phyloP scores from a whole-genome alignment of 2,888 invertebrate genomes.

The Chorisops tibialis region DNA sequence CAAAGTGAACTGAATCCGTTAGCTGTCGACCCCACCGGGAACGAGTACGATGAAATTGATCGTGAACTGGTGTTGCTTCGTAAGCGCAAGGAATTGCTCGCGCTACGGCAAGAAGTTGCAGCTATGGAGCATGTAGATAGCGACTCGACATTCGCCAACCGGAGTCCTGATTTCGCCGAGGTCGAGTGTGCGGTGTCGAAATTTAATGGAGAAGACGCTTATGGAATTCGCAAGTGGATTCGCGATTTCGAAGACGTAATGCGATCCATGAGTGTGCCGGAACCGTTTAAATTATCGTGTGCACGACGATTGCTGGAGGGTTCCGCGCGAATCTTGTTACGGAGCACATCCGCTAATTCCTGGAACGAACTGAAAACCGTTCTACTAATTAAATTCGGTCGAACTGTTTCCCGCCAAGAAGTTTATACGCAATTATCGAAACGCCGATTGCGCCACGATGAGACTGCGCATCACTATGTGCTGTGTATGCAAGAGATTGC shows the following conservation, averaged over 20 bases:
- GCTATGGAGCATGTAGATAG: too few relatives aligned
- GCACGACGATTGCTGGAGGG: background rate
- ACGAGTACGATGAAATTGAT: background rate
- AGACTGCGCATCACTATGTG: background rate
- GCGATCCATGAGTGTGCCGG: background rate
- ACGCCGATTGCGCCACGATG: background rate
- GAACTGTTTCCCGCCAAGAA: background rate
- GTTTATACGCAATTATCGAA: background rate
- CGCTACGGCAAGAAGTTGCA: background rate
- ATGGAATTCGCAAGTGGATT: background rate
- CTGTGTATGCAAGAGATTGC: conserved; percentile 1
- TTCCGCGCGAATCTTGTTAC: background rate
- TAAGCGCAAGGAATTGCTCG: background rate
- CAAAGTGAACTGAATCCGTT: too few relatives aligned
- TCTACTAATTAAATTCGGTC: background rate
- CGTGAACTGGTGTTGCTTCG: background rate
- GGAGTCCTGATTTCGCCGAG: background rate
- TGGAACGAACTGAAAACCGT: background rate
- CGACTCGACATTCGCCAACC: background rate
- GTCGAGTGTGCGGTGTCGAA: background rate
- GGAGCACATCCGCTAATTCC: background rate
- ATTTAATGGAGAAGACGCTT: background rate
- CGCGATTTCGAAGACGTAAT: background rate
- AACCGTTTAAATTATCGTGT: background rate
- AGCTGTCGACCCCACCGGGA: too few relatives aligned